phyloP scores from a whole-genome alignment of 2,888 invertebrate genomes.

The Spisula solida region DNA sequence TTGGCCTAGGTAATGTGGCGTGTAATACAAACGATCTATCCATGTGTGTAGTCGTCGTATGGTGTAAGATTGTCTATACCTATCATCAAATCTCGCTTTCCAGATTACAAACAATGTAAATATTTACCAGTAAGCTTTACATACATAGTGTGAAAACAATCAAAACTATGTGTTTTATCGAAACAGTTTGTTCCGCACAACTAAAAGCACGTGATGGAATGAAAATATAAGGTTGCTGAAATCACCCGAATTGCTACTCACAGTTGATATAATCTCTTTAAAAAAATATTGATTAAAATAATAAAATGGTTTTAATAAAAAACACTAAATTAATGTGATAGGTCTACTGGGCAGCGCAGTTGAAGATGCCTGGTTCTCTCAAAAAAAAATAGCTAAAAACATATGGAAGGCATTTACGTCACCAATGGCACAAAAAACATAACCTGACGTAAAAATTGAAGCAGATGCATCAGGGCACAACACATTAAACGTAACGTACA shows the following conservation, averaged over 20 bases:
- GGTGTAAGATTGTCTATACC: slow-evolving; percentile 28
- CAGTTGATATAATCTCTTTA: not conserved
- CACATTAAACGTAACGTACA: not conserved
- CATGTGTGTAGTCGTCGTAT: slow-evolving; percentile 24
- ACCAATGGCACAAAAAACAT: too few species aligned
- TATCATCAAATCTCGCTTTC: not conserved
- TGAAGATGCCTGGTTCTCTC: too few species aligned
- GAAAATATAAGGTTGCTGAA: not conserved
- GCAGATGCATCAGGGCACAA: too few species aligned
- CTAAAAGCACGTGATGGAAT: not conserved
- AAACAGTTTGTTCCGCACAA: slow-evolving; percentile 44
- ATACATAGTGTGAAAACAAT: slow-evolving; percentile 51
- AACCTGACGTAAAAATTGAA: too few species aligned
- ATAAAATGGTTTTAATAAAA: too few species aligned
- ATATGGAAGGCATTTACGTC: too few species aligned
- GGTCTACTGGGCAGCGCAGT: too few species aligned
- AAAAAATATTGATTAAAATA: too few species aligned
- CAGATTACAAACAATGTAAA: slow-evolving; percentile 26
- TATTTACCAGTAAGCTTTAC: slow-evolving; percentile 46
- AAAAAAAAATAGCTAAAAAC: too few species aligned
- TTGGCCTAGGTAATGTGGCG: too few species aligned
- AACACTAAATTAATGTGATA: too few species aligned
- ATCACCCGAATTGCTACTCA: not conserved
- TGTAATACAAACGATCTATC: not conserved
- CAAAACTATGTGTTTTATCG: slow-evolving; percentile 48